A percentile compares a stretch with the other conserved stretches of the same genome.
These are phyloP conservation scores for Sphaerodactylus townsendi DNA, from an alignment of 2,113 vertebrate species.

Conservation along the genomic window DNA sequence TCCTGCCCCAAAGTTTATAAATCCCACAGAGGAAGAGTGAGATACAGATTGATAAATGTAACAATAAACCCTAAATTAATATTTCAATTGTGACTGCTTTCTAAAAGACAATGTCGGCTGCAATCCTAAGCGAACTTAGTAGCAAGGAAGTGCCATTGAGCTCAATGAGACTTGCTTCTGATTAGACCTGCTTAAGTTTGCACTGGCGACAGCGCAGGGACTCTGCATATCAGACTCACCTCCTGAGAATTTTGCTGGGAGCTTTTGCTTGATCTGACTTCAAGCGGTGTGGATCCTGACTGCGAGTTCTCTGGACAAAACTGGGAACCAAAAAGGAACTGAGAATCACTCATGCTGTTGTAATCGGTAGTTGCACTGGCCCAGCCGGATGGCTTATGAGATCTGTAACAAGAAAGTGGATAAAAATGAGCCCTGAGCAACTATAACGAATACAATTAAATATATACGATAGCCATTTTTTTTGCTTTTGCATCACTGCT, in stretches of 20 bases:
- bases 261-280: slow-evolving; percentile 66
- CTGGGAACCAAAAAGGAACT: slow-evolving; percentile 89
- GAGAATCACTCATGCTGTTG: slow-evolving; percentile 85
- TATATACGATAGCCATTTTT: not conserved
- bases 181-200: too few species aligned
- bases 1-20: not conserved
- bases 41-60: too few species aligned
- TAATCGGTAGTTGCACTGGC: slow-evolving; percentile 74
- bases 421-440: slow-evolving; percentile 20
- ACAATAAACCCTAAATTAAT: slow-evolving; percentile 14
- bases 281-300: slow-evolving; percentile 71
- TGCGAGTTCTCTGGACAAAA: slow-evolving; percentile 85
- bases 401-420: slow-evolving; percentile 53
- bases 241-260: slow-evolving; percentile 87
- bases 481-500: not conserved
- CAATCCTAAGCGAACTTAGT: too few species aligned
- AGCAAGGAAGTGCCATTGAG: too few species aligned
- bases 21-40: not conserved
- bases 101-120: not conserved
- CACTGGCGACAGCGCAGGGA: not conserved
- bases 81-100: slow-evolving; percentile 22
- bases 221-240: slow-evolving; percentile 70
- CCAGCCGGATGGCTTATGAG: slow-evolving; percentile 65
- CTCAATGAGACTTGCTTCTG: too few species aligned
- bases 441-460: not conserved